phyloP scores from a whole-genome alignment of 2,888 invertebrate genomes.

The Himalopsyche japonica region DNA sequence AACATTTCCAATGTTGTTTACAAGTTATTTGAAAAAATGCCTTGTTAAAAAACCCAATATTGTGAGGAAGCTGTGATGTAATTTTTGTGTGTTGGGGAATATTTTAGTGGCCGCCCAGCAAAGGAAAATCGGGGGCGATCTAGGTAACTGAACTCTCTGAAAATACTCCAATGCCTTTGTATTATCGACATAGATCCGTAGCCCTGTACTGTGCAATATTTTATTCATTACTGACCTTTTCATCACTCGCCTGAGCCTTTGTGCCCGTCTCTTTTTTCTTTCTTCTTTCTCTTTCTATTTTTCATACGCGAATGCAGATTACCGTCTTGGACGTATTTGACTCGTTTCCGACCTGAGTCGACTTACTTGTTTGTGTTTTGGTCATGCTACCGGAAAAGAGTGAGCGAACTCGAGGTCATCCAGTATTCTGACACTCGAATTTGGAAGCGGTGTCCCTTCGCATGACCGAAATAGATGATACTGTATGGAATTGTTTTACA shows the following conservation, averaged over 20 bases:
- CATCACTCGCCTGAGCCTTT: conserved; percentile 42
- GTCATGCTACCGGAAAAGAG: conserved; percentile 30
- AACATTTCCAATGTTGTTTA: neutral
- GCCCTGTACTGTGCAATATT: conserved; percentile 41
- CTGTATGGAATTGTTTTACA: conserved; percentile 38
- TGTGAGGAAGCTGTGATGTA: conserved; percentile 16
- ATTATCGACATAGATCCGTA: conserved; percentile 40
- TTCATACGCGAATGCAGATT: conserved; percentile 40
- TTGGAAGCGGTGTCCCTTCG: conserved; percentile 22
- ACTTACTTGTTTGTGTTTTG: conserved; percentile 21
- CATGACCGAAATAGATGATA: conserved; percentile 39
- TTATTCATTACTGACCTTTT: conserved; percentile 42
- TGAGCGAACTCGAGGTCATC: conserved; percentile 17
- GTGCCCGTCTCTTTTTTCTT: conserved; percentile 41
- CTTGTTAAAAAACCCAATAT: conserved; percentile 15
- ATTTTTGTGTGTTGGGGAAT: conserved; percentile 39
- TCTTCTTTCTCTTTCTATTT: conserved; percentile 41
- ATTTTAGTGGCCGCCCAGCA: conserved; percentile 71
- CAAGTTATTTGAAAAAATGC: neutral
- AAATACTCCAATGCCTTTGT: conserved; percentile 49
- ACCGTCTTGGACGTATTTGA: conserved; percentile 13
- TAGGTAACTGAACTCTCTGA: conserved; percentile 68
- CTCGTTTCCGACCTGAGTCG: neutral
- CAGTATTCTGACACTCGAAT: conserved; percentile 20
- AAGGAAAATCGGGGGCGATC: conserved; percentile 72